These are phyloP conservation scores for Camponotus floridanus DNA, from an alignment of 1,140 invertebrate genomes.

Conservation along the genomic window DNA sequence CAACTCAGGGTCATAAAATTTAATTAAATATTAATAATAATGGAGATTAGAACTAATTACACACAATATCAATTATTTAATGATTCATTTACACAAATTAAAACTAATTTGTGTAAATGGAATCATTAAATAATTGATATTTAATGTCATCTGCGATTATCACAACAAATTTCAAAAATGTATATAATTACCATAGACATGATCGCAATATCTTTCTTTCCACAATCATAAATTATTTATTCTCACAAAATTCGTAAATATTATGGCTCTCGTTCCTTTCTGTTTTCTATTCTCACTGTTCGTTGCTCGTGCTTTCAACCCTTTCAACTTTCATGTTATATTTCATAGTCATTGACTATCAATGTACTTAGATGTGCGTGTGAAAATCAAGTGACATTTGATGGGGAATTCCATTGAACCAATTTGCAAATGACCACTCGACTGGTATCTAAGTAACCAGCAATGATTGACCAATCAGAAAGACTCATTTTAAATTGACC, in stretches of 20 bases:
- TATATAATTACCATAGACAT: constrained; percentile 39
- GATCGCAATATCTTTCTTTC: background rate
- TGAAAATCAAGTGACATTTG: too few species aligned
- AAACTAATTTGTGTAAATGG: background rate
- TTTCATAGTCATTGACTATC: background rate
- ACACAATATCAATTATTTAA: too few species aligned
- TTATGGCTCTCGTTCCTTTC: background rate
- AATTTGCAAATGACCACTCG: too few species aligned
- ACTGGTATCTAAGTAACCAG: too few species aligned
- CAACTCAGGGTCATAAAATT: background rate
- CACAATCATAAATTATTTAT: constrained; percentile 15
- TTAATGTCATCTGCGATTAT: background rate
- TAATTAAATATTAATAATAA: background rate
- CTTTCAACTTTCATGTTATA: background rate
- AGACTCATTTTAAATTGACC: too few species aligned
- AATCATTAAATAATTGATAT: background rate
- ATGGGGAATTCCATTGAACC: too few species aligned
- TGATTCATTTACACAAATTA: too few species aligned
- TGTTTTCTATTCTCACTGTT: background rate
- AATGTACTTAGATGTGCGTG: too few species aligned
- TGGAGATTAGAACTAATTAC: background rate
- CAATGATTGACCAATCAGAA: too few species aligned
- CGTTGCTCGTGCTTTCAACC: background rate
- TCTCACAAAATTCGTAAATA: background rate
- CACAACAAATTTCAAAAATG: background rate